These are phyloP conservation scores for Syngnathoides biaculeatus DNA, from an alignment of 2,113 vertebrate genomes.

Conservation along the genomic window DNA sequence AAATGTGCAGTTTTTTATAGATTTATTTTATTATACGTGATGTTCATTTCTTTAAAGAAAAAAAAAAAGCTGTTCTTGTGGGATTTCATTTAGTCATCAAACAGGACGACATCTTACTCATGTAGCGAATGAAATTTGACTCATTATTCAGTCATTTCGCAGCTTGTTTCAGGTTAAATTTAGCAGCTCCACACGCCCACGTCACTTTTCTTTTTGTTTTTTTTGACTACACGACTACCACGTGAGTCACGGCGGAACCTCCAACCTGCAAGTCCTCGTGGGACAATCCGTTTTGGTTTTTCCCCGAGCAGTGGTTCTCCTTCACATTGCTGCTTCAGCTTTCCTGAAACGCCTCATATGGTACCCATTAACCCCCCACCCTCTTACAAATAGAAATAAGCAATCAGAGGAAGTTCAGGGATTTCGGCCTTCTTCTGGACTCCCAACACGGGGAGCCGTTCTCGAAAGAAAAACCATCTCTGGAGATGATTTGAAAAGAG, in stretches of 20 bases:
- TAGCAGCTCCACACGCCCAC: slow-evolving; percentile 59
- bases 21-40: background rate
- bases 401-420: slow-evolving; percentile 58
- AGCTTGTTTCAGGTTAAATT: slow-evolving; percentile 62
- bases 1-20: no score
- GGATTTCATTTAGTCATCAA: slow-evolving; percentile 10
- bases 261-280: slow-evolving; percentile 57
- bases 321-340: slow-evolving; percentile 46
- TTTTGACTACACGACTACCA: slow-evolving; percentile 57
- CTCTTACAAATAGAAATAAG: slow-evolving; percentile 69
- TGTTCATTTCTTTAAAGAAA: background rate
- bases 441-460: slow-evolving; percentile 25
- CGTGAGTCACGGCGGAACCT: slow-evolving; percentile 71
- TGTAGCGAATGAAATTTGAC: slow-evolving; percentile 35
- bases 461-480: slow-evolving; percentile 49
- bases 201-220: slow-evolving; percentile 16
- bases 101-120: slow-evolving; percentile 23
- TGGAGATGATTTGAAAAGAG: slow-evolving; percentile 25
- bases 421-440: slow-evolving; percentile 42
- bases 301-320: slow-evolving; percentile 48
- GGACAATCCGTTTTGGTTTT: slow-evolving; percentile 57
- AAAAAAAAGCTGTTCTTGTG: background rate
- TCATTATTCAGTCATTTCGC: slow-evolving; percentile 53
- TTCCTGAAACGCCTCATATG: slow-evolving; percentile 60
- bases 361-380: slow-evolving; percentile 52